These are phyloP conservation scores for Arizona elegans DNA, from an alignment of 2,113 vertebrate genomes.

Conservation along the genomic window DNA sequence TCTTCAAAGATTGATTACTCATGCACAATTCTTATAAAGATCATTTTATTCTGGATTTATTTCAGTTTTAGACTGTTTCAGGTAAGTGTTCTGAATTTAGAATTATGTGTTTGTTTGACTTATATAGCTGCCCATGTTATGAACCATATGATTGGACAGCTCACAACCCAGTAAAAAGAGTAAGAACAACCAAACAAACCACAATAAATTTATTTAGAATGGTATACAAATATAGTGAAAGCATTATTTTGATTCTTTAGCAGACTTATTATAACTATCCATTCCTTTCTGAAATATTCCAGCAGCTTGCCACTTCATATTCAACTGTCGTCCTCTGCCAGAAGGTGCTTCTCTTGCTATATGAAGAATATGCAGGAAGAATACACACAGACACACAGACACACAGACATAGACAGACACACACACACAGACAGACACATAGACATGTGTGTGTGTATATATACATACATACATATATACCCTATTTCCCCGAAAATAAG, in stretches of 20 bases:
- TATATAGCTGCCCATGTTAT: not conserved
- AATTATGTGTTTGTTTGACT: not conserved
- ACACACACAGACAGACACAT: too few species aligned
- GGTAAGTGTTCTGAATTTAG: not conserved
- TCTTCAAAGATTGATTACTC: not conserved
- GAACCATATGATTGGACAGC: not conserved
- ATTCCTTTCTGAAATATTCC: not conserved
- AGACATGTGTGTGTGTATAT: too few species aligned
- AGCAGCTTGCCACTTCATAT: not conserved
- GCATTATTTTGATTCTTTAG: not conserved
- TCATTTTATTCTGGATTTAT: not conserved
- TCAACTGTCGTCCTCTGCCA: not conserved
- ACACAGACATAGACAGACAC: not conserved
- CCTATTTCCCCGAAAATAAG: too few species aligned
- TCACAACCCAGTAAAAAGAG: not conserved
- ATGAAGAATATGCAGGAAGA: not conserved
- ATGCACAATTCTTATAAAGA: not conserved
- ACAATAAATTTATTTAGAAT: not conserved
- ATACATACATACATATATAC: not conserved
- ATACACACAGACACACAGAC: not conserved
- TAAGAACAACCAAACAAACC: not conserved
- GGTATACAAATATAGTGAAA: not conserved
- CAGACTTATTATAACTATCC: not conserved
- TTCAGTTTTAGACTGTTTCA: not conserved
- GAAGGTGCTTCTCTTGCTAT: not conserved